phyloP scores from a whole-genome alignment of 2,888 invertebrate genomes.

The Corythucha ciliata region DNA sequence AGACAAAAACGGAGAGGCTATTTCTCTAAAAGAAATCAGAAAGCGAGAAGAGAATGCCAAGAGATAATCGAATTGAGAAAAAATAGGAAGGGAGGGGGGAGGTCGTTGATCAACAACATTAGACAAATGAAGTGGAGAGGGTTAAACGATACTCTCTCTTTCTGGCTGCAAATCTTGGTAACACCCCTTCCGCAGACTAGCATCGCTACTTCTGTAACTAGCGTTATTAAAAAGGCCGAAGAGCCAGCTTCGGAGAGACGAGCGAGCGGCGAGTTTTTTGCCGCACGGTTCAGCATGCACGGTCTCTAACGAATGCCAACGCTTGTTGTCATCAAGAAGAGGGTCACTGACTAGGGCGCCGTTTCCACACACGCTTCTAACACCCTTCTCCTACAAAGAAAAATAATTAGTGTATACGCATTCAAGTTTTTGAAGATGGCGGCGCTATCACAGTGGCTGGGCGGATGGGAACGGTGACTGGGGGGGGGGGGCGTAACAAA shows the following conservation, averaged over 20 bases:
- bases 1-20: too few relatives aligned
- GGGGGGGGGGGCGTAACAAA: too few relatives aligned
- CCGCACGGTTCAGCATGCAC: slow-evolving; percentile 43
- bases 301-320: slow-evolving; percentile 71
- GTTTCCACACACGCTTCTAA: slow-evolving; percentile 33
- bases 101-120: too few relatives aligned
- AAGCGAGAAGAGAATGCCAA: too few relatives aligned
- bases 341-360: slow-evolving; percentile 41
- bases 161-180: slow-evolving; percentile 50
- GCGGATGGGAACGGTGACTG: too few relatives aligned
- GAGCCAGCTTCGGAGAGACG: slow-evolving; percentile 63
- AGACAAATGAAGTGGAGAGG: too few relatives aligned
- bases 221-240: slow-evolving; percentile 64
- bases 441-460: too few relatives aligned
- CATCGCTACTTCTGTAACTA: slow-evolving; percentile 56
- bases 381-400: slow-evolving; percentile 28
- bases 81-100: too few relatives aligned
- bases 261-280: slow-evolving; percentile 50
- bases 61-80: too few relatives aligned
- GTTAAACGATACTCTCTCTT: slow-evolving; percentile 52
- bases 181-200: slow-evolving; percentile 47
- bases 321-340: slow-evolving; percentile 49
- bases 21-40: too few relatives aligned
- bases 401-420: too few relatives aligned
- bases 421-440: too few relatives aligned